phyloP scores from a whole-genome alignment of 2,113 vertebrate species.

The Anhinga anhinga region DNA sequence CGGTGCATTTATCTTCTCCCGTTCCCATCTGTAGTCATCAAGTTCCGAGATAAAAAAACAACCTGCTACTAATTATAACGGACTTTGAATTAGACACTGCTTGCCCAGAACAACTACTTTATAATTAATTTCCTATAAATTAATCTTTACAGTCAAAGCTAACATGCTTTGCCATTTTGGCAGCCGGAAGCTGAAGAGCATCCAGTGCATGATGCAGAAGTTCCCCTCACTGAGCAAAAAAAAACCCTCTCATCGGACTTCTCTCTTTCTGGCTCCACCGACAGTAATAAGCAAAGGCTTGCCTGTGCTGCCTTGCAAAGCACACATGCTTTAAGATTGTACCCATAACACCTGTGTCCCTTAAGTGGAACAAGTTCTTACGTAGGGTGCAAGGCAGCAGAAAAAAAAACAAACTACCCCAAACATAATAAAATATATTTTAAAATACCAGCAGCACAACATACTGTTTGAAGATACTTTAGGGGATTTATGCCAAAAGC shows the following conservation, averaged over 20 bases:
- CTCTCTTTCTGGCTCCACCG: neutral
- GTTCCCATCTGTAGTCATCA: neutral
- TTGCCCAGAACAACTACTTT: neutral
- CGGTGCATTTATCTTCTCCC: neutral
- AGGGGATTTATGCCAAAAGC: neutral
- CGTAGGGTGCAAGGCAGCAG: neutral
- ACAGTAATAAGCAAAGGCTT: neutral
- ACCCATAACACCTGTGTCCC: neutral
- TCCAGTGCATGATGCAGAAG: neutral
- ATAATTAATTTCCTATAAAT: neutral
- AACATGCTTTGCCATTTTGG: neutral
- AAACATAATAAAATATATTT: neutral
- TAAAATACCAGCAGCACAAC: neutral
- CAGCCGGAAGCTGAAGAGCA: neutral
- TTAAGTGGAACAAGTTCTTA: neutral
- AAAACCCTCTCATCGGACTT: neutral
- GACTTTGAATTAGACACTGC: neutral
- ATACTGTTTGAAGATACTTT: neutral
- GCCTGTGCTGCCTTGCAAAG: neutral
- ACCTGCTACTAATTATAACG: neutral
- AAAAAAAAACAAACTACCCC: neutral
- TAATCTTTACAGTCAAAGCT: neutral
- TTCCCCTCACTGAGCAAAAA: neutral
- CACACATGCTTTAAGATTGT: neutral
- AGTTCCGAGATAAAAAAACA: neutral